phyloP scores from a whole-genome alignment of 2,888 invertebrate genomes.

The Lysandra bellargus region DNA sequence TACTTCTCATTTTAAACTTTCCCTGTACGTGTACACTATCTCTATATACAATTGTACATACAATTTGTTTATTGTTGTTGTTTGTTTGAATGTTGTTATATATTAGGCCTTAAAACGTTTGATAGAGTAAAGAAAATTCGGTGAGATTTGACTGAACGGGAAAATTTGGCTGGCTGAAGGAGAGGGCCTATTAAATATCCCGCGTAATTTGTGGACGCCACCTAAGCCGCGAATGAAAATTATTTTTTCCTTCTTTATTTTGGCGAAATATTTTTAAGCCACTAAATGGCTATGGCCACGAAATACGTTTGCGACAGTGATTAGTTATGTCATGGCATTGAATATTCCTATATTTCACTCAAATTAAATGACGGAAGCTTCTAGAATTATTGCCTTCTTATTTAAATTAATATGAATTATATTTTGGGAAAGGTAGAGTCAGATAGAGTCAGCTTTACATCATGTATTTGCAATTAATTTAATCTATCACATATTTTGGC shows the following conservation, averaged over 20 bases:
- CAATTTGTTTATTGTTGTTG: neutral
- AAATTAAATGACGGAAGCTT: too few relatives aligned
- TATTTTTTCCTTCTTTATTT: neutral
- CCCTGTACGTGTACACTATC: neutral
- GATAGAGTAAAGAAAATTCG: neutral
- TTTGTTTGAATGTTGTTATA: neutral
- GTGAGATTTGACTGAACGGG: neutral
- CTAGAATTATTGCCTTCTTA: too few relatives aligned
- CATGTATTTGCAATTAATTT: too few relatives aligned
- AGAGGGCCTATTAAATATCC: neutral
- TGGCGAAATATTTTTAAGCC: neutral
- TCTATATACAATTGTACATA: neutral
- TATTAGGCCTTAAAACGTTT: neutral
- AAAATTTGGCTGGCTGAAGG: too few relatives aligned
- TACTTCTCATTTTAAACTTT: slow-evolving; percentile 5
- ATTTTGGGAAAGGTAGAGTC: too few relatives aligned
- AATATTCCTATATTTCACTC: too few relatives aligned
- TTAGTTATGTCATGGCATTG: too few relatives aligned
- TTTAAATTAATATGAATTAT: too few relatives aligned
- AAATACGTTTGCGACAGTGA: neutral
- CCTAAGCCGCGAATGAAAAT: neutral
- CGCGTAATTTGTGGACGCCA: neutral
- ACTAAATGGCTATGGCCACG: neutral
- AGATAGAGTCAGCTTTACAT: too few relatives aligned
- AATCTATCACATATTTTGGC: too few relatives aligned